Evolutionary conservation across 2,888 invertebrate genomes (phyloP).

Genomic region (Lomographa bimaculata): DNA sequence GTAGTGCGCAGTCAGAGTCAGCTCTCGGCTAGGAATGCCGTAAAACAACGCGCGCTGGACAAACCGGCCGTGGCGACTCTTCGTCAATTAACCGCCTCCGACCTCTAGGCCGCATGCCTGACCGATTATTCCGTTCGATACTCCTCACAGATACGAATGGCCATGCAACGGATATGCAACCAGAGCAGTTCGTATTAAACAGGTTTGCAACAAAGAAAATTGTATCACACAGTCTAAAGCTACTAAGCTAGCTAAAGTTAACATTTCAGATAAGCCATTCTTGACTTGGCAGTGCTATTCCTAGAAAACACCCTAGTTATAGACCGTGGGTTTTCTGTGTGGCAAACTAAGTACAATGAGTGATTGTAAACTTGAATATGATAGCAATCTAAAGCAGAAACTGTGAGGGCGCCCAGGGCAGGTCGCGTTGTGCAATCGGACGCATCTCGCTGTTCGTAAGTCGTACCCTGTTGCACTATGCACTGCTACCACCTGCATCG

Average conservation of each 20-base stretch:
- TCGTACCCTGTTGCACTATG: constrained; percentile 32
- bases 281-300: background rate
- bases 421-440: constrained; percentile 39
- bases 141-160: constrained; percentile 53
- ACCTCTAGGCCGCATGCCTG: constrained; percentile 66
- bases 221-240: too few species aligned
- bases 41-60: constrained; percentile 65
- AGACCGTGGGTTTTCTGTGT: background rate
- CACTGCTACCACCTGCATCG: constrained; percentile 12
- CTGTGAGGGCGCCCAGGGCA: constrained; percentile 17
- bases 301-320: background rate
- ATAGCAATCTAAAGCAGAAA: constrained; percentile 23
- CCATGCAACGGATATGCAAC: constrained; percentile 28
- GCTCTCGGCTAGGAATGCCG: constrained; percentile 60
- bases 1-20: constrained; percentile 41
- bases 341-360: constrained; percentile 4
- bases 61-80: constrained; percentile 70
- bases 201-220: constrained; percentile 12
- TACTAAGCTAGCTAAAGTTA: too few species aligned
- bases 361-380: constrained; percentile 13
- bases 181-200: constrained; percentile 11
- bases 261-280: too few species aligned
- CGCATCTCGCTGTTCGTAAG: constrained; percentile 37
- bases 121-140: constrained; percentile 51
- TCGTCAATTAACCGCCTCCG: constrained; percentile 79